Base-by-base conservation (phyloP, 2,888 invertebrate genomes). In the Trissolcus japonicus region DNA sequence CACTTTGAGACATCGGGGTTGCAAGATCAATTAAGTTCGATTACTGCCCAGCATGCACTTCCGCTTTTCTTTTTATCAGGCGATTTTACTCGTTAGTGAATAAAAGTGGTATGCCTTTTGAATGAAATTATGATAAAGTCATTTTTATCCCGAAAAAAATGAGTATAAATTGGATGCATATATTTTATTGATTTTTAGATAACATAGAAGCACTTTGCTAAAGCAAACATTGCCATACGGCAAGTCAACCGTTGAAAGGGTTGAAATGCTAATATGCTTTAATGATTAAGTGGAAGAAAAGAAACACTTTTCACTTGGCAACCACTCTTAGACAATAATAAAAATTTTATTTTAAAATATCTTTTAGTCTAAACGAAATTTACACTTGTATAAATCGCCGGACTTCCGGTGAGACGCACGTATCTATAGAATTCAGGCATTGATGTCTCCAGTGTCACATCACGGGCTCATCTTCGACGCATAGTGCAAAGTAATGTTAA, bases 21-120 rank as follows among this genome's bases (percentile, higher is more conserved):
- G 74, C 72, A 2, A 60, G 74, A 74, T 79, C 76, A 80, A 80
- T 79, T 79, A 79, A 63, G 56, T 69, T 78, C 66, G 79, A 83
- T 79, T 80, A 76, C 80, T 14, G 60, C 46, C 54, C 59, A 78
- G 76, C 82, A 80, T 80, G 83, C 82, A 82, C 78, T 72, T 79
- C 76, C 79, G 69, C 61, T 71, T 76, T 71, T 59, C 67, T 48
- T 74, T 66, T 71, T 74, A 74, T 78, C 78, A 62, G 40, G 0
- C 14, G 7, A 11, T 48, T 41, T 46, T 17, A 35, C 53, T 16
- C 46, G 29, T 63, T 57, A 72, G 57, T 57, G 62, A 21, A 48
- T 41, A 62, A 62, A 62, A 57, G 1, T 51, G 13, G 19, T 46
- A 46, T 46, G 6, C n/a, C 46, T 46, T 46, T 46, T 14, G 6